Conservation (phyloP, 2,888 invertebrate genomes). For the Gastrophysa polygoni region DNA sequence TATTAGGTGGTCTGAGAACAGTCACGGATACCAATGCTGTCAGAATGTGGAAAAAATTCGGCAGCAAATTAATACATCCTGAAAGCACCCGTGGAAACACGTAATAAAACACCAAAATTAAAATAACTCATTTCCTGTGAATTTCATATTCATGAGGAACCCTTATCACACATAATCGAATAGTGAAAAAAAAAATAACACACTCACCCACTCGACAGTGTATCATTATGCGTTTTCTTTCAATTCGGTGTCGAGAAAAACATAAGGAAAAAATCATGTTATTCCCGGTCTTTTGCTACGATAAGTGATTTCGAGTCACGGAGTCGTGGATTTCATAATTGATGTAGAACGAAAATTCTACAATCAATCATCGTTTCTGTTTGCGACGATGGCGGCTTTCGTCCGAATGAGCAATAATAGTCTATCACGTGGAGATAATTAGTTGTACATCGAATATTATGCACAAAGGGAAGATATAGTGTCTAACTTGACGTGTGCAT, state of each 20-base stretch:
- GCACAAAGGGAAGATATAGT: too few species aligned
- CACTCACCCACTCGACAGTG: conserved; percentile 7
- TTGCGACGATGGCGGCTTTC: background rate
- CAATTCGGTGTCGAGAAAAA: conserved; percentile 6
- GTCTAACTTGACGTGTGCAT: too few species aligned
- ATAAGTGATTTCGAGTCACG: conserved; percentile 41
- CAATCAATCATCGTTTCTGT: background rate
- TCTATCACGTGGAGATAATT: too few species aligned
- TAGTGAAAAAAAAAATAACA: conserved; percentile 21
- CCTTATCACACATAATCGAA: conserved; percentile 26
- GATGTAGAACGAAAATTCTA: background rate
- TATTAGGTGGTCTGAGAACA: background rate
- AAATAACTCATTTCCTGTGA: conserved; percentile 29
- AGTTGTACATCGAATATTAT: too few species aligned
- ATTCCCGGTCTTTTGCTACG: conserved; percentile 39
- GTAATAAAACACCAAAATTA: conserved; percentile 16
- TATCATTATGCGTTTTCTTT: conserved; percentile 24
- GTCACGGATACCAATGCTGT: background rate
- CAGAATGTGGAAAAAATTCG: background rate
- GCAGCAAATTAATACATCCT: background rate
- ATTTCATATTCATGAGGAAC: conserved; percentile 26
- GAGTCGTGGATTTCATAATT: conserved; percentile 22
- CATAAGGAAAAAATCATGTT: background rate
- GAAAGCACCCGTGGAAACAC: conserved; percentile 5
- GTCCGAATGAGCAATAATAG: too few species aligned